Percentiles rank a stretch among this genome's conserved stretches.
Conservation (phyloP, 1,140 invertebrate species). For the Cherax quadricarinatus region DNA sequence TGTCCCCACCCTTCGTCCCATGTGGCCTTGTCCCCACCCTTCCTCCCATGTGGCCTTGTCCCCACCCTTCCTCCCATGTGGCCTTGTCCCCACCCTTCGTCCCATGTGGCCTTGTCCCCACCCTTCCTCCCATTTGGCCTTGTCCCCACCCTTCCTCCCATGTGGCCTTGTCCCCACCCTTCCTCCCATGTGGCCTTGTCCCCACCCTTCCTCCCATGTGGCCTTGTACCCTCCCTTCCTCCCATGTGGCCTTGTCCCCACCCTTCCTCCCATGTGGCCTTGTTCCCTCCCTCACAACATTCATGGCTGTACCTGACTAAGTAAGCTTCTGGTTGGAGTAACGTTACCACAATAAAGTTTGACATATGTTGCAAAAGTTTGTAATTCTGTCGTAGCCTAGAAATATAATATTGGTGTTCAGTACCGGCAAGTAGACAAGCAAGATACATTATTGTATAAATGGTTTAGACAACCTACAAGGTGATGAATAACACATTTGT, state of each 20-base stretch:
- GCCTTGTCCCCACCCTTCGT: background rate
- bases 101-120: background rate
- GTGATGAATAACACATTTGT: too few relatives aligned
- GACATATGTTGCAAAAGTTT: too few relatives aligned
- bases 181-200: background rate
- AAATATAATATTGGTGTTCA: too few relatives aligned
- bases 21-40: background rate
- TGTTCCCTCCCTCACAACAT: background rate
- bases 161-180: background rate
- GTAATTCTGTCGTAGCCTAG: too few relatives aligned
- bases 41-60: background rate
- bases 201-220: background rate
- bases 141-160: background rate
- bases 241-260: background rate
- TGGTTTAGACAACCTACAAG: too few relatives aligned
- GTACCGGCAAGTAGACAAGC: too few relatives aligned
- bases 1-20: background rate
- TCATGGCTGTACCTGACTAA: too few relatives aligned
- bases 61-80: background rate
- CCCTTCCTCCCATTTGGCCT: background rate
- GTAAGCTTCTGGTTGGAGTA: too few relatives aligned
- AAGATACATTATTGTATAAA: too few relatives aligned
- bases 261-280: background rate
- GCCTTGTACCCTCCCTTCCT: background rate
- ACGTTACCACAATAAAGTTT: too few relatives aligned